Evolutionary conservation across 2,797 vertebrate species (phyloP).

Genomic region (Gorsachius magnificus): DNA sequence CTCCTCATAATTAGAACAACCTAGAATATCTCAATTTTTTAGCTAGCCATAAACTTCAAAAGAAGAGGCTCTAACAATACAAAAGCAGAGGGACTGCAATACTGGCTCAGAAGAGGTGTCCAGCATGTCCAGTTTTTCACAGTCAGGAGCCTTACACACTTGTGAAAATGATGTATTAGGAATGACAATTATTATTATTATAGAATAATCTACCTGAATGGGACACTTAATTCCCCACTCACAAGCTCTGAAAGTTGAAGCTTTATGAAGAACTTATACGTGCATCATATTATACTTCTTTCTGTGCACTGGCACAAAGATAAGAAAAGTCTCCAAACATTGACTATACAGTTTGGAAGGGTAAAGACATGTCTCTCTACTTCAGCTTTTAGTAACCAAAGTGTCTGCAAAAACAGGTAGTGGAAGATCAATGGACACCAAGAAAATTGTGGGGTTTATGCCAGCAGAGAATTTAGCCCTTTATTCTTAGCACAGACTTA

Average conservation of each 20-base stretch:
- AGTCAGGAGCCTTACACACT: neutral
- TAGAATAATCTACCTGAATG: neutral
- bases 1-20: neutral
- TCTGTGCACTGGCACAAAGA: neutral
- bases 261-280: neutral
- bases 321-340: neutral
- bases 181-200: neutral
- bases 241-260: neutral
- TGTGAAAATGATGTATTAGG: neutral
- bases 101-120: neutral
- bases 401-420: neutral
- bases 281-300: neutral
- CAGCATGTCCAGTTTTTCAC: neutral
- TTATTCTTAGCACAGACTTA: neutral
- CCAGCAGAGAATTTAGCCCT: neutral
- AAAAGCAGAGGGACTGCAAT: neutral
- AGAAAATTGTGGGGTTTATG: neutral
- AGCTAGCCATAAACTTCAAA: neutral
- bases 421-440: neutral
- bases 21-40: neutral
- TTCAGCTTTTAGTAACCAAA: neutral
- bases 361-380: neutral
- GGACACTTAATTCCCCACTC: neutral
- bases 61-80: neutral
- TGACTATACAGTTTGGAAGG: neutral